These are phyloP conservation scores for Clarias platycephalus DNA, from an alignment of 2,797 vertebrate genomes.

Conservation along the genomic window DNA sequence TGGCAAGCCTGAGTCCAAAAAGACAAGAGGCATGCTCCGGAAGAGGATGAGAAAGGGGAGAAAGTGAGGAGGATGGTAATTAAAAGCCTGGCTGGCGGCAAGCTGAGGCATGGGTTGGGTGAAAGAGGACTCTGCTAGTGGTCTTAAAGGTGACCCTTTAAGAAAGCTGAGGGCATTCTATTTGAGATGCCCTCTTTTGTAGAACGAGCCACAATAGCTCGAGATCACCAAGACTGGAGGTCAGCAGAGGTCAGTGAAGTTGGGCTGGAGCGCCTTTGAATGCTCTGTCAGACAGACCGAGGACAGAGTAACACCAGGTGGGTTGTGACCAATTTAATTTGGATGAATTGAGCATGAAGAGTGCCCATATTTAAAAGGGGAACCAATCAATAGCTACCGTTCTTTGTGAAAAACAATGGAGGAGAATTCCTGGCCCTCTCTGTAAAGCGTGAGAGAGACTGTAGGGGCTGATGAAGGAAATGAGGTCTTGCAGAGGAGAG, in stretches of 20 bases:
- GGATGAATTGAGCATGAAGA: slow-evolving; percentile 71
- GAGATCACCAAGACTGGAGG: slow-evolving; percentile 77
- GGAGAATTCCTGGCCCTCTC: slow-evolving; percentile 55
- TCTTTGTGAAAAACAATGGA: slow-evolving; percentile 61
- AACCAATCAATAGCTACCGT: slow-evolving; percentile 58
- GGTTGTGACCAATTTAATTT: slow-evolving; percentile 77
- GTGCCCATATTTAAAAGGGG: slow-evolving; percentile 63
- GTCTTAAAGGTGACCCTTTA: slow-evolving; percentile 73
- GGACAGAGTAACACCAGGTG: slow-evolving; percentile 83
- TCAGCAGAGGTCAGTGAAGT: slow-evolving; percentile 74
- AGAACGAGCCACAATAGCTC: slow-evolving; percentile 77
- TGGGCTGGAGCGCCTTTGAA: slow-evolving; percentile 71
- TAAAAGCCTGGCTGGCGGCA: slow-evolving; percentile 64
- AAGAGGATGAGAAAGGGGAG: slow-evolving; percentile 48
- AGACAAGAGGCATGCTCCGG: slow-evolving; percentile 61
- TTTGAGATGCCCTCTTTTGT: slow-evolving; percentile 81
- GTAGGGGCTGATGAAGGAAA: slow-evolving; percentile 47
- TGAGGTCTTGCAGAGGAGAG: slow-evolving; percentile 44
- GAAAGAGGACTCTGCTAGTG: slow-evolving; percentile 61
- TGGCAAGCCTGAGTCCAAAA: slow-evolving; percentile 76
- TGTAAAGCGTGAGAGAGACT: slow-evolving; percentile 53
- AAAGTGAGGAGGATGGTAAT: slow-evolving; percentile 74
- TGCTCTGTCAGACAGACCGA: slow-evolving; percentile 80
- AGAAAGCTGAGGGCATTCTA: slow-evolving; percentile 62
- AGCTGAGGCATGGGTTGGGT: slow-evolving; percentile 45